A percentile compares a stretch with the other conserved stretches of the same genome.
Evolutionary conservation across 2,113 vertebrate genomes (phyloP).

Genomic region (Cervus canadensis): DNA sequence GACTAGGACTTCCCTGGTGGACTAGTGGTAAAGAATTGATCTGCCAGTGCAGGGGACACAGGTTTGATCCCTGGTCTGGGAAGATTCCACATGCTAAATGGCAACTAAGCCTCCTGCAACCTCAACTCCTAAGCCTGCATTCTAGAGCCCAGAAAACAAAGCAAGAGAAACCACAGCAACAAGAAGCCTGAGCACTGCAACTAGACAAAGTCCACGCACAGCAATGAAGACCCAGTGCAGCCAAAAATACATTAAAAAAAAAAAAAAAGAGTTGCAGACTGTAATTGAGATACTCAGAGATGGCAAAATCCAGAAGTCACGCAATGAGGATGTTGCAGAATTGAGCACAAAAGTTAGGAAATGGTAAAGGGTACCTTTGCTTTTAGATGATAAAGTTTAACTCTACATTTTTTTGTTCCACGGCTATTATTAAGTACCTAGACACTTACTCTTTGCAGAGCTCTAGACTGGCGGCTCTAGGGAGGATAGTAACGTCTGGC

Average conservation of each 20-base stretch:
- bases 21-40: not conserved
- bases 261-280: not conserved
- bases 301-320: conserved; percentile 38
- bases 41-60: not conserved
- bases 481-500: not conserved
- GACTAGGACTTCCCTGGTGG: not conserved
- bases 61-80: not conserved
- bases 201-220: fast-evolving
- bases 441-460: not conserved
- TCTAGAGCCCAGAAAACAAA: not conserved
- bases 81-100: not conserved
- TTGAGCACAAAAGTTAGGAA: conserved; percentile 32
- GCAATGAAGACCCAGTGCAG: not conserved
- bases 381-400: not conserved
- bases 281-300: not conserved
- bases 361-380: not conserved
- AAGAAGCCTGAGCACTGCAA: not conserved
- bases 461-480: not conserved
- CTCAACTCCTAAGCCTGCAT: not conserved
- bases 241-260: not conserved
- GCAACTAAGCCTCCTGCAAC: not conserved
- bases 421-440: not conserved
- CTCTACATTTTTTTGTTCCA: not conserved
- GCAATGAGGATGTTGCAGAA: conserved; percentile 49
- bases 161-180: not conserved